A percentile compares a stretch with the other conserved stretches of the same genome.
Evolutionary conservation across 2,888 invertebrate species (phyloP).

Genomic region (Eudemis profundana): DNA sequence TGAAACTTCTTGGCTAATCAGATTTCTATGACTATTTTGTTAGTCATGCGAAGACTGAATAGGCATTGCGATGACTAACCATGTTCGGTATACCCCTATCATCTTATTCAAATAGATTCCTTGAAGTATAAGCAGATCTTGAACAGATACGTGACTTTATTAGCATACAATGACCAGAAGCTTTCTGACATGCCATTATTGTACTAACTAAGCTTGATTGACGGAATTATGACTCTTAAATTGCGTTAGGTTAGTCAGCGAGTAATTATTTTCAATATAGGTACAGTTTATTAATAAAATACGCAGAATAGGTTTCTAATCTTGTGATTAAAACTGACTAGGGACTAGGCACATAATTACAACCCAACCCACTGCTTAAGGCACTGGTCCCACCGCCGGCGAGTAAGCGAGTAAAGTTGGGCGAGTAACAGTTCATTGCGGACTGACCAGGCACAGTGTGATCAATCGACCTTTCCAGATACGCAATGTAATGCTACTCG

Average conservation of each 20-base stretch:
- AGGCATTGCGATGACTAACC: constrained; percentile 17
- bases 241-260: neutral
- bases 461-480: no score
- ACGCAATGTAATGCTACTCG: no score
- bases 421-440: no score
- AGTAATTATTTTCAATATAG: no score
- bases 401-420: no score
- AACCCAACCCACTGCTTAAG: no score
- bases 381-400: no score
- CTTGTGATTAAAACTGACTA: no score
- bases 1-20: constrained; percentile 22
- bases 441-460: no score
- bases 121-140: constrained; percentile 9
- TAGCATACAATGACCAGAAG: constrained; percentile 30
- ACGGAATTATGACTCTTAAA: neutral
- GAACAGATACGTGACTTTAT: constrained; percentile 9
- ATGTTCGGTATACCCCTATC: constrained; percentile 8
- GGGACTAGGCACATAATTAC: no score
- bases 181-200: constrained; percentile 4
- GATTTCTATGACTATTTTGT: constrained; percentile 8
- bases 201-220: constrained; percentile 10
- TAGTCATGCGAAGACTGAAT: constrained; percentile 21
- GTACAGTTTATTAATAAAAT: neutral
- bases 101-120: constrained; percentile 7
- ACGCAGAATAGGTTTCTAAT: no score